A percentile compares a stretch with the other conserved stretches of the same genome.
Conservation (phyloP, 2,888 invertebrate genomes). For the Julus scanicus region DNA sequence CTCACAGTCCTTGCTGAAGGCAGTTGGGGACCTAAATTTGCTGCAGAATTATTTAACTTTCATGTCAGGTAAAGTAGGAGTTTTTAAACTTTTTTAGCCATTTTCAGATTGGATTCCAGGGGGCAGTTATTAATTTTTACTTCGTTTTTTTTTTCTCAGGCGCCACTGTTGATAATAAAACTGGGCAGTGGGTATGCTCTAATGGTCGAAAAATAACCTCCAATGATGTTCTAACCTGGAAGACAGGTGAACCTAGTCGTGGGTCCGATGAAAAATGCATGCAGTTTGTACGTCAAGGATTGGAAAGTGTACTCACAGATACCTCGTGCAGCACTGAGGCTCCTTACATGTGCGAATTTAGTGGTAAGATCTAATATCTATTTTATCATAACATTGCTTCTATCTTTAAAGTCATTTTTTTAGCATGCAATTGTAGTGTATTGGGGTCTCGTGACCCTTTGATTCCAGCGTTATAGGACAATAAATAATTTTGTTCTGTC, state of each 20-base stretch:
- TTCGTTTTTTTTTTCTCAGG: not conserved
- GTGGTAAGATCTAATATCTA: not conserved
- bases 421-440: not conserved
- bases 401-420: not conserved
- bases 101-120: not conserved
- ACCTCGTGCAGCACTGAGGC: not conserved
- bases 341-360: slow-evolving; percentile 48
- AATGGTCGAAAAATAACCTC: not conserved
- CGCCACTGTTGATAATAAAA: not conserved
- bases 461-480: too few relatives aligned
- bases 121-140: not conserved
- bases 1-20: not conserved
- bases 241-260: not conserved
- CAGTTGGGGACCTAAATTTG: not conserved
- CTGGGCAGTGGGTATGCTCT: not conserved
- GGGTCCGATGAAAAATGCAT: slow-evolving; percentile 1
- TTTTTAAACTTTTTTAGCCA: not conserved
- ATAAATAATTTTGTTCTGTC: too few relatives aligned
- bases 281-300: not conserved
- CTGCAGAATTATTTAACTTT: not conserved
- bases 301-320: not conserved
- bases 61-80: not conserved
- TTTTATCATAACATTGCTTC: too few relatives aligned
- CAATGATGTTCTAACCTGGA: not conserved
- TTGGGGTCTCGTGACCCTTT: too few relatives aligned